These are phyloP conservation scores for Tonatia bakeri DNA, from an alignment of 2,113 vertebrate genomes.

Conservation along the genomic window DNA sequence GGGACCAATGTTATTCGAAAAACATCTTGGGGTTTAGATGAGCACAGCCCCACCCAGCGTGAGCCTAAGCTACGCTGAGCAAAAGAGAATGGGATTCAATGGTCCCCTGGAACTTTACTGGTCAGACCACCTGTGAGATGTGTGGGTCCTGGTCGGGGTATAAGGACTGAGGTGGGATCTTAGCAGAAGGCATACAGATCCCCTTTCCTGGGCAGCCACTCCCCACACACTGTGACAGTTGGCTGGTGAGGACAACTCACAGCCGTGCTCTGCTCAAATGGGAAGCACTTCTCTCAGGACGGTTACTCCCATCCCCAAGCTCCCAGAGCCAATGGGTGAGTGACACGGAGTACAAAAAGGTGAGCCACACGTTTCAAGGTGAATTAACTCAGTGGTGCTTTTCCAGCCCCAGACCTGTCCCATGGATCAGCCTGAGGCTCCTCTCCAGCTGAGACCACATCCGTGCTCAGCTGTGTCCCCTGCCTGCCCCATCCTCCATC, in stretches of 20 bases:
- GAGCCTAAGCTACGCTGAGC: neutral
- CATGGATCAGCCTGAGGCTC: neutral
- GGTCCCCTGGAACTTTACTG: neutral
- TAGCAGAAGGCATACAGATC: neutral
- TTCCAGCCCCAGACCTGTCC: neutral
- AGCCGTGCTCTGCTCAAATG: neutral
- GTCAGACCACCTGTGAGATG: neutral
- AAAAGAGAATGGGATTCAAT: neutral
- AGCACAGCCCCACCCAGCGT: neutral
- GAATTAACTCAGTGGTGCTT: neutral
- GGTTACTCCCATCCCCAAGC: neutral
- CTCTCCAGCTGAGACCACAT: neutral
- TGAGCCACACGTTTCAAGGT: neutral
- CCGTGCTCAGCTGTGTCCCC: neutral
- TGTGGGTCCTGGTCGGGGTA: neutral
- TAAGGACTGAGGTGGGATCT: neutral
- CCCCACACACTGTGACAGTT: neutral
- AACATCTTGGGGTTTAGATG: neutral
- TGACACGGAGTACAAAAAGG: neutral
- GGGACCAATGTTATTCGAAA: neutral
- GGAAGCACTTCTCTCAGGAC: neutral
- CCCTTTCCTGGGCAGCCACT: neutral
- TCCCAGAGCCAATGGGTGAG: neutral
- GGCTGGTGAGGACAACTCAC: neutral
- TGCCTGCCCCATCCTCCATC: neutral